Base-by-base conservation (phyloP, 2,113 vertebrate genomes). In the Dicaeum eximium region DNA sequence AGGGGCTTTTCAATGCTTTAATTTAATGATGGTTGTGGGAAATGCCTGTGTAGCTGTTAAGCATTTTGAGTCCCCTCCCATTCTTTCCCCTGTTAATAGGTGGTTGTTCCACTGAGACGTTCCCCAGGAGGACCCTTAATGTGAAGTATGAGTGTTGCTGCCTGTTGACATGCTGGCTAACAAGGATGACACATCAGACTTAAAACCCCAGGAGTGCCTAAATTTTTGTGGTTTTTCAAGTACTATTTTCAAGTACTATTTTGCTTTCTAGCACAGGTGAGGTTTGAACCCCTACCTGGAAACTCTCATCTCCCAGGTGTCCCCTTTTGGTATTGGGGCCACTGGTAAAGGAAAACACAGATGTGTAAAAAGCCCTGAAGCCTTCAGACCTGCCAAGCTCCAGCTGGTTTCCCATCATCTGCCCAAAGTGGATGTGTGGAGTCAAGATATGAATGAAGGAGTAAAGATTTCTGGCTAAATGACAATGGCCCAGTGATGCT, bases 1-100 rank as follows among this genome's bases (percentile, higher is more conserved):
- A 65, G 44, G 21, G n/a, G 53, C 22, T 74, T 71, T 88, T 86
- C 75, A 58, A 27, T 62, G 60, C 56, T 80, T 95, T 90, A 66
- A 73, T 91, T 88, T 96, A 92, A 86, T 86, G 82, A 50, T 65
- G 15, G 1, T 7, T 60, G n/a, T 72, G 82, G 92, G 88, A 94
- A 92, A 78, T 42, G 30, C 9, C 70, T 56, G 64, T 65, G 57
- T 90, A 80, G 92, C 57, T 84, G 51, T 88, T 70, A 78, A 84
- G 14, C 4, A 30, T 71, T 90, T 90, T 73, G 75, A 86, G 73
- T 93, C 64, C 48, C 24, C 47, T 82, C 72, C 90, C 54, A 40
- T 94, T 95, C 93, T 92, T 85, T 92, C 86, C 81, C 71, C 53
- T 79, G 92, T 81, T 95, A 86, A 61, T 93, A 88, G 58, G 79